Base-by-base conservation (phyloP, 2,797 vertebrate species). In the Cephalopachus bancanus region DNA sequence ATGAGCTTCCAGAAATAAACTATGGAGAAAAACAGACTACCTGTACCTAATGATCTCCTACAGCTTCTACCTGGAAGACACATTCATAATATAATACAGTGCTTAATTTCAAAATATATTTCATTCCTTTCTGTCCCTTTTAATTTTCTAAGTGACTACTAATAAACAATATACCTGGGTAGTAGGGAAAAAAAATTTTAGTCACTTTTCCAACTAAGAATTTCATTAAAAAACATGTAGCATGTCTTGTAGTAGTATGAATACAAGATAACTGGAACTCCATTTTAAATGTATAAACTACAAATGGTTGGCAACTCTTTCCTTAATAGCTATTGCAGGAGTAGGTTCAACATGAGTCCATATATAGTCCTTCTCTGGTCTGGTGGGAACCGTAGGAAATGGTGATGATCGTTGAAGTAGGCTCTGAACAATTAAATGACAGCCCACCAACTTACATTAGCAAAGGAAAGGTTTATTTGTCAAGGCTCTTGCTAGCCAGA, bases 341-440 rank as follows among this genome's bases (percentile, higher is more conserved):
- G 99, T 99, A 53, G 99, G 99, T 98, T 99, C 99, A 96, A 99
- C 99, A 86, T 99, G 99, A 97, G 99, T 99, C 99, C 99, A 99
- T 98, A 99, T 99, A 98, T 99, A 99, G 88, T 99, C 99, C 93
- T 99, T 99, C 93, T 99, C 99, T 79, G 99, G 99, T 79, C 99
- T 99, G 91, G 99, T 99, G 60, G 99, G 99, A 96, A 99, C 99
- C 1, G 99, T 99, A 59, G 99, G 99, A 97, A 99, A 99, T 0
- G 99, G 99, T 83, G 99, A 99, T 51, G 99, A 99, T 93, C 98
- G 98, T 99, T 99, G 98, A 99, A 99, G 98, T 99, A 99, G 99
- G 99, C 96, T 99, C 99, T 99, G 37, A 37, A 37, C 37, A 37
- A 37, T 37, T 37, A 37, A 37, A 37, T 37, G 37, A 37, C 37